These are phyloP conservation scores for Dufourea novaeangliae DNA, from an alignment of 1,140 invertebrate species.

Conservation along the genomic window DNA sequence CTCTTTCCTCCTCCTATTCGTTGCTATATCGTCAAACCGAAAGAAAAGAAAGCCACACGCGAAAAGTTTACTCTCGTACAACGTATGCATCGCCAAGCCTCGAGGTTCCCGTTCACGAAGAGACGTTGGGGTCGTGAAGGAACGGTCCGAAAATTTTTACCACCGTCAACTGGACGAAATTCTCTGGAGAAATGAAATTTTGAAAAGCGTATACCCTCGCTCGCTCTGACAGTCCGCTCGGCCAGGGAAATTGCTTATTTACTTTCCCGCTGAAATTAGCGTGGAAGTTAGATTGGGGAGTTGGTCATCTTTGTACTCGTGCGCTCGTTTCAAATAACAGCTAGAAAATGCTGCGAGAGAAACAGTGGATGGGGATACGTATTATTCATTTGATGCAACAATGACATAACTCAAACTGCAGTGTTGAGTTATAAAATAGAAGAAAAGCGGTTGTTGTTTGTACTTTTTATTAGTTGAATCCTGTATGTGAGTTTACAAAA, in stretches of 20 bases:
- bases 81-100: slow-evolving; percentile 20
- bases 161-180: not conserved
- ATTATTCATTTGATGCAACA: too few relatives aligned
- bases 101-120: not conserved
- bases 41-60: slow-evolving; percentile 22
- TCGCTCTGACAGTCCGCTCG: not conserved
- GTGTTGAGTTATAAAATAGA: too few relatives aligned
- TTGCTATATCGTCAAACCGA: slow-evolving; percentile 10
- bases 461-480: too few relatives aligned
- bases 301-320: not conserved
- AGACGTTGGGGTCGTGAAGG: not conserved
- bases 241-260: not conserved
- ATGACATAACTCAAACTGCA: too few relatives aligned
- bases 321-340: not conserved
- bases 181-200: slow-evolving; percentile 30
- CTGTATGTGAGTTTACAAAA: too few relatives aligned
- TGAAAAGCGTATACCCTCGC: not conserved
- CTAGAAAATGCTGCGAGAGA: not conserved
- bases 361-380: too few relatives aligned
- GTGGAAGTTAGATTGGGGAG: not conserved
- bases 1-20: slow-evolving; percentile 19
- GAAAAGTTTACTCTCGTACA: slow-evolving; percentile 51
- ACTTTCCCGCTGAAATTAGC: not conserved
- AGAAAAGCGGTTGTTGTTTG: too few relatives aligned
- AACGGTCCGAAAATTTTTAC: slow-evolving; percentile 25